phyloP scores from a whole-genome alignment of 1,140 invertebrate genomes.

The Venturia canescens region DNA sequence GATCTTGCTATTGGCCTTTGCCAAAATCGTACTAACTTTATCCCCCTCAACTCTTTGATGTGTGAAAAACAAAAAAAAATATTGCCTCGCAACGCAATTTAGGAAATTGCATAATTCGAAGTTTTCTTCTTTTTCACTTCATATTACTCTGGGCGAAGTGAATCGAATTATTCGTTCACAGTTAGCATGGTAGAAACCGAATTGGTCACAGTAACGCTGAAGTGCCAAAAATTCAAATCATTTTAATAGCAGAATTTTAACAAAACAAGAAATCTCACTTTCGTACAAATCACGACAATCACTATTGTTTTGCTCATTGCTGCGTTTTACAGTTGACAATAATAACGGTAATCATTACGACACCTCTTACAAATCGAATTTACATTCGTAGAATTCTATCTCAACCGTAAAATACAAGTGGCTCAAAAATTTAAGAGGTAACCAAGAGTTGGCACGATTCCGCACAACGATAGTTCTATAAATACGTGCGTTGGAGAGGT shows the following conservation, averaged over 20 bases:
- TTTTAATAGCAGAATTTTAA: too few relatives aligned
- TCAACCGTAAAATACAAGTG: slow-evolving; percentile 36
- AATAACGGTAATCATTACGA: too few relatives aligned
- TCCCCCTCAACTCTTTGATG: background rate
- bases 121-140: background rate
- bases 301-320: background rate
- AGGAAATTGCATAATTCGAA: slow-evolving; percentile 35
- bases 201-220: too few relatives aligned
- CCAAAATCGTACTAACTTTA: slow-evolving; percentile 4
- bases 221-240: too few relatives aligned
- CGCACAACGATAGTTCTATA: slow-evolving; percentile 50
- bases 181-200: background rate
- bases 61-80: slow-evolving; percentile 9
- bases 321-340: too few relatives aligned
- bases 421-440: slow-evolving; percentile 46
- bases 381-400: slow-evolving; percentile 40
- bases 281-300: background rate
- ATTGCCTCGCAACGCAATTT: background rate
- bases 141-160: too few relatives aligned
- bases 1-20: background rate
- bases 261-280: background rate
- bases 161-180: background rate
- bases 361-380: background rate
- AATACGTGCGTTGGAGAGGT: slow-evolving; percentile 40
- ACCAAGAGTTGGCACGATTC: slow-evolving; percentile 52